phyloP scores from a whole-genome alignment of 2,888 invertebrate genomes.

The Drosophila monieri region DNA sequence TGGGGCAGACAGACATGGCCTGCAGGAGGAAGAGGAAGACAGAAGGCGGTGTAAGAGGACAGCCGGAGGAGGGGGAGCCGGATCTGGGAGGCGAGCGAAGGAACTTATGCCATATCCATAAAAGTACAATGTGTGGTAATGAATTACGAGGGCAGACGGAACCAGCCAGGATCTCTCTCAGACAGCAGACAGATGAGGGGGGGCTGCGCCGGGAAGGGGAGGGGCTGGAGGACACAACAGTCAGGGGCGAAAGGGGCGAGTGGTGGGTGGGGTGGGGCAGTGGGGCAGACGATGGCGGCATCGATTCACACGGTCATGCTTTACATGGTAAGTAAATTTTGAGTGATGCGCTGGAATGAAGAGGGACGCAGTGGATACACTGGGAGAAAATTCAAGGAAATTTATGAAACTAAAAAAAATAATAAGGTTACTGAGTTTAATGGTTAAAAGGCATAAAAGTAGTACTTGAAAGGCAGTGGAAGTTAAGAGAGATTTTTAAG shows the following conservation, averaged over 20 bases:
- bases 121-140: conserved; percentile 57
- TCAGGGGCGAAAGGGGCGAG: no score
- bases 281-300: conserved; percentile 29
- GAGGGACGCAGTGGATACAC: conserved; percentile 20
- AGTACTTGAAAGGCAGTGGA: no score
- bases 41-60: neutral
- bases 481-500: no score
- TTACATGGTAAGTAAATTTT: conserved; percentile 50
- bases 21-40: conserved; percentile 5
- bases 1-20: conserved; percentile 28
- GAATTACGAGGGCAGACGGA: conserved; percentile 26
- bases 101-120: conserved; percentile 40
- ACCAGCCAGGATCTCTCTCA: conserved; percentile 23
- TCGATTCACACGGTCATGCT: conserved; percentile 52
- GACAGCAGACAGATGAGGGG: conserved; percentile 19
- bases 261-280: conserved; percentile 6
- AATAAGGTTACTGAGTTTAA: neutral
- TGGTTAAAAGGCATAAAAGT: neutral
- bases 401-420: neutral
- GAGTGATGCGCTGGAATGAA: conserved; percentile 35
- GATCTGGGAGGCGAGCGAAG: conserved; percentile 23
- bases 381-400: neutral
- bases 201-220: neutral
- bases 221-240: no score
- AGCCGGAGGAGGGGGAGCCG: neutral